Percentiles rank a stretch among this genome's conserved stretches.
Evolutionary conservation across 1,140 invertebrate genomes (phyloP).

Genomic region (Antheraea mylitta): DNA sequence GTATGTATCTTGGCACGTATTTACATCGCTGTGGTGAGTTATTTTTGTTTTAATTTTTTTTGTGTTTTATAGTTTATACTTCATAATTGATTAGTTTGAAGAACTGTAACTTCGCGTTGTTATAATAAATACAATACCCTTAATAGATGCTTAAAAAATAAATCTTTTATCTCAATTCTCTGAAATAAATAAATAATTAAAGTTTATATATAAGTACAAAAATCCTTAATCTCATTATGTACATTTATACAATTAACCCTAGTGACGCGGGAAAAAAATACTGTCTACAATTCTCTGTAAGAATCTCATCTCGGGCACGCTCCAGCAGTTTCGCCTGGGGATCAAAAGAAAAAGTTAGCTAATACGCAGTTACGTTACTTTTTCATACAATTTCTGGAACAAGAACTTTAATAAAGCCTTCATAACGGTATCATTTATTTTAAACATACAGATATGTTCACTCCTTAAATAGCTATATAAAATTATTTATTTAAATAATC

Average conservation of each 20-base stretch:
- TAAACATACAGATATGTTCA: background rate
- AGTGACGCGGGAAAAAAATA: conserved; percentile 19
- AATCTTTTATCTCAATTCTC: too few relatives aligned
- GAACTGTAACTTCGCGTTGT: too few relatives aligned
- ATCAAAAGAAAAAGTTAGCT: conserved; percentile 15
- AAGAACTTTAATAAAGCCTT: conserved; percentile 11
- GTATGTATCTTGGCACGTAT: background rate
- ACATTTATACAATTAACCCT: conserved; percentile 7
- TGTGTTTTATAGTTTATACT: too few relatives aligned
- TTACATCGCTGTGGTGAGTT: background rate
- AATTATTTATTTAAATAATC: background rate
- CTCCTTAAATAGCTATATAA: background rate
- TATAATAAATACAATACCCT: too few relatives aligned
- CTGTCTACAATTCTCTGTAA: conserved; percentile 23
- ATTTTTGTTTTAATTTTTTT: background rate
- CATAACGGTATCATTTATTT: conserved; percentile 9
- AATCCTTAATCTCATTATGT: background rate
- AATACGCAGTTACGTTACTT: conserved; percentile 11
- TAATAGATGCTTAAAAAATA: too few relatives aligned
- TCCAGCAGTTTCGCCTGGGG: conserved; percentile 18
- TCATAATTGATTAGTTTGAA: too few relatives aligned
- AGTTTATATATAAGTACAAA: background rate
- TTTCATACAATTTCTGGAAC: conserved; percentile 13
- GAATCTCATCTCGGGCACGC: conserved; percentile 21
- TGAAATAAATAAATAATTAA: too few relatives aligned